Evolutionary conservation across 1,140 invertebrate species (phyloP).

Genomic region (Halotydeus destructor): DNA sequence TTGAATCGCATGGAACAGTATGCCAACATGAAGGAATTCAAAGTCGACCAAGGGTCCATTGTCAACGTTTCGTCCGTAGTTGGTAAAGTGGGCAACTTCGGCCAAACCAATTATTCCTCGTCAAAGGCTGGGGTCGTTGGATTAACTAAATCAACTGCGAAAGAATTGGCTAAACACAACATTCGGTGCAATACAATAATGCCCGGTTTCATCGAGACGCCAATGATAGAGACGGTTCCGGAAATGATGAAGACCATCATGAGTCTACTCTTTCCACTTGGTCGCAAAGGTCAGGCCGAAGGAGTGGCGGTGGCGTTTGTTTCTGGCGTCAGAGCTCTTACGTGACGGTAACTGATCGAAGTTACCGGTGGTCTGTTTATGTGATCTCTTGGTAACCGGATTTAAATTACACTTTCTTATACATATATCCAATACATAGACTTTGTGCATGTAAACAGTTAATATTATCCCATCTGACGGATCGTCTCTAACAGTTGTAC

Average conservation of each 20-base stretch:
- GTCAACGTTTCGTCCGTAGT: too few relatives aligned
- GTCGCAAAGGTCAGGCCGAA: conserved; percentile 46
- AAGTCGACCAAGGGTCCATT: too few relatives aligned
- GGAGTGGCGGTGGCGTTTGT: conserved; percentile 61
- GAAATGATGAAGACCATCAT: conserved; percentile 43
- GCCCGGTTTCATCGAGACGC: conserved; percentile 65
- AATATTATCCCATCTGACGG: too few relatives aligned
- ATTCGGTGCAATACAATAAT: conserved; percentile 48
- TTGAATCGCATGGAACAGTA: conserved; percentile 96
- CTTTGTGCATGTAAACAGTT: too few relatives aligned
- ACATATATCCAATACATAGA: too few relatives aligned
- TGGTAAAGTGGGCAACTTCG: conserved; percentile 65
- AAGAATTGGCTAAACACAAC: conserved; percentile 53
- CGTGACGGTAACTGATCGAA: conserved; percentile 57
- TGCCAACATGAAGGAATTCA: too few relatives aligned
- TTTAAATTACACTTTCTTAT: too few relatives aligned
- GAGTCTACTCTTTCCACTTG: conserved; percentile 36
- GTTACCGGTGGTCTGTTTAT: conserved; percentile 44
- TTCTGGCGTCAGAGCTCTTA: conserved; percentile 65
- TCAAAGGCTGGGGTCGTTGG: conserved; percentile 72
- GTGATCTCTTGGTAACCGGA: too few relatives aligned
- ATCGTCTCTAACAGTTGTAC: too few relatives aligned
- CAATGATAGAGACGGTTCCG: conserved; percentile 52
- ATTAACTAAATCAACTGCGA: conserved; percentile 58
- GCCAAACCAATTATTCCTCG: conserved; percentile 65